A percentile compares a stretch with the other conserved stretches of the same genome.
phyloP scores from a whole-genome alignment of 2,797 vertebrate genomes.

The Sebastes iracundus region DNA sequence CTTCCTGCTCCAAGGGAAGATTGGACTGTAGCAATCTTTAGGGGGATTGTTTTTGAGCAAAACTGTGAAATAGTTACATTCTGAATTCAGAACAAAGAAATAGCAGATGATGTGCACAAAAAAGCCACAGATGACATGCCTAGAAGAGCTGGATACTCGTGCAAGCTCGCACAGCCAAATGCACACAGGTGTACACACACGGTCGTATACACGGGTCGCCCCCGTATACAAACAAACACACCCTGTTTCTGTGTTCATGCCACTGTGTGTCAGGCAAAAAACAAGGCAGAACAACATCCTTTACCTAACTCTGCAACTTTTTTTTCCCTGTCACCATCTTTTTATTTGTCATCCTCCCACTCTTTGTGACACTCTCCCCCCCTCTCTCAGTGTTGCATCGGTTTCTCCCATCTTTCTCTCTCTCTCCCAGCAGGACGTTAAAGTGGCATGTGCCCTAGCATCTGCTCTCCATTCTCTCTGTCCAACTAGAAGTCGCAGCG shows the following conservation, averaged over 20 bases:
- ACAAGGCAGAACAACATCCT: slow-evolving; percentile 13
- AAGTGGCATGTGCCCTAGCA: slow-evolving; percentile 80
- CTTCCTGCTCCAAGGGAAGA: slow-evolving; percentile 33
- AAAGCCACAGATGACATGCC: not conserved
- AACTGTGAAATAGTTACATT: slow-evolving; percentile 5
- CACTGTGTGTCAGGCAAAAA: slow-evolving; percentile 21
- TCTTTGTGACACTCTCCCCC: slow-evolving; percentile 12
- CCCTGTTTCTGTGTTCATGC: not conserved
- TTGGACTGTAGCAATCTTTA: slow-evolving; percentile 28
- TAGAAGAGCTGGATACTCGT: not conserved
- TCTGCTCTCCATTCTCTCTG: slow-evolving; percentile 71
- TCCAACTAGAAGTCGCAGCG: slow-evolving; percentile 62
- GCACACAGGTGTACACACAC: not conserved
- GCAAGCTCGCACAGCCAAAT: not conserved
- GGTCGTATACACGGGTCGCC: not conserved
- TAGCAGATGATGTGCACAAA: not conserved
- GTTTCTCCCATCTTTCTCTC: slow-evolving; percentile 40
- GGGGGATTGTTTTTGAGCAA: slow-evolving; percentile 18
- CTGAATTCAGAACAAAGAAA: not conserved
- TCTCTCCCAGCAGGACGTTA: slow-evolving; percentile 71
- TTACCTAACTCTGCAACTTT: slow-evolving; percentile 5
- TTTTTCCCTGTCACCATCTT: slow-evolving; percentile 18
- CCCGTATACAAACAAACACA: not conserved
- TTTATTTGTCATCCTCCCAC: slow-evolving; percentile 40
- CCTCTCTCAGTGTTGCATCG: slow-evolving; percentile 8